Evolutionary conservation across 2,888 invertebrate genomes (phyloP).

Genomic region (Platycheirus albimanus): DNA sequence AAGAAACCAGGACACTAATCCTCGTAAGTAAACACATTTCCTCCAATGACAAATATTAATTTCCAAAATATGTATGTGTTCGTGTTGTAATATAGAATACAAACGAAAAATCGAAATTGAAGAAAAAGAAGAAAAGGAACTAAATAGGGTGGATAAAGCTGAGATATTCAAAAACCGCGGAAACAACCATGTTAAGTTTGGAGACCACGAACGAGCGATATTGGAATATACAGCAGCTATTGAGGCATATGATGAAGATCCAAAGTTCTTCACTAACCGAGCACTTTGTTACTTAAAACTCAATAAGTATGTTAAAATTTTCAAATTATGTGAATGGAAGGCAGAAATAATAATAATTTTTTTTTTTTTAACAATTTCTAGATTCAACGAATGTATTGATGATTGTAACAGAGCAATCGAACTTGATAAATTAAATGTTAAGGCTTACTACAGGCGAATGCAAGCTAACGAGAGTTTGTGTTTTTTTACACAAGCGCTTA

Average conservation of each 20-base stretch:
- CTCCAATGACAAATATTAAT: no score
- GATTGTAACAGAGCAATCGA: slow-evolving; percentile 92
- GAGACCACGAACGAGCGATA: slow-evolving; percentile 93
- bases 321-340: not conserved
- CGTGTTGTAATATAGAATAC: slow-evolving; percentile 55
- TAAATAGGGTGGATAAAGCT: slow-evolving; percentile 77
- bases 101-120: slow-evolving; percentile 80
- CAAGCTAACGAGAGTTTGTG: slow-evolving; percentile 89
- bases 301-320: slow-evolving; percentile 85
- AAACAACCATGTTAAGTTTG: slow-evolving; percentile 89
- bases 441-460: slow-evolving; percentile 92
- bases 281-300: slow-evolving; percentile 93
- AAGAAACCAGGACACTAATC: not conserved
- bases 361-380: slow-evolving; percentile 42
- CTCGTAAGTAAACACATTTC: not conserved
- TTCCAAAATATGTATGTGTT: no score
- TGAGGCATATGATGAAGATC: slow-evolving; percentile 89
- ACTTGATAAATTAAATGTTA: slow-evolving; percentile 90
- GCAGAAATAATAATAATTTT: not conserved
- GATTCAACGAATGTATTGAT: slow-evolving; percentile 81
- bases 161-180: slow-evolving; percentile 85
- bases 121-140: slow-evolving; percentile 78
- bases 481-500: slow-evolving; percentile 88
- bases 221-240: slow-evolving; percentile 94
- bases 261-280: slow-evolving; percentile 93